Conservation (phyloP, 2,113 vertebrate genomes). For the Trogon surrucura region DNA sequence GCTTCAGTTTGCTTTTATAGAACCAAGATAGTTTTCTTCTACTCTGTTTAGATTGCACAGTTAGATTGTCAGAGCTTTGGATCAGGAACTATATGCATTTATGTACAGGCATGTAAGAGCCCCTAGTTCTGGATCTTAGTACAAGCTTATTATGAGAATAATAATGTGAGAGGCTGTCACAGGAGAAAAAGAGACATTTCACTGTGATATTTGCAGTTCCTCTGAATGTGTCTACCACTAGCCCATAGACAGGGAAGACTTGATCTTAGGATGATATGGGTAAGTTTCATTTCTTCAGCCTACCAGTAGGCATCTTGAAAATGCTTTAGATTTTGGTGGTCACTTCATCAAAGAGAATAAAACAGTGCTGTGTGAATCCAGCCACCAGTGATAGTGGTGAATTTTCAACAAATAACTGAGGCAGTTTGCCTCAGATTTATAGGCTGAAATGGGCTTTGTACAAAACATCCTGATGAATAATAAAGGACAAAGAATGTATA, state of each 20-base stretch:
- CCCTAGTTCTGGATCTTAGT: not conserved
- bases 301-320: not conserved
- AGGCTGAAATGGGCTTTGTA: not conserved
- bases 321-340: not conserved
- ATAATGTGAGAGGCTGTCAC: not conserved
- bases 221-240: not conserved
- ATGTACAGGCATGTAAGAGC: not conserved
- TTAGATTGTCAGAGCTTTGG: not conserved
- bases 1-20: not conserved
- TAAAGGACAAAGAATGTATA: not conserved
- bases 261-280: not conserved
- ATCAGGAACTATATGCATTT: not conserved
- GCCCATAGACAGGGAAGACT: not conserved
- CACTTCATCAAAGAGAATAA: not conserved
- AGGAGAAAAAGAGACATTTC: not conserved
- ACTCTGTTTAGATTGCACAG: not conserved
- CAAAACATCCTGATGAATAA: not conserved
- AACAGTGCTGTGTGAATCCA: not conserved
- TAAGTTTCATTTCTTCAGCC: not conserved
- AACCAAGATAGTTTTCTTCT: not conserved
- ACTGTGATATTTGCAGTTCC: not conserved
- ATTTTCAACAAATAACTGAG: not conserved
- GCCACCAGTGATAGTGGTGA: not conserved
- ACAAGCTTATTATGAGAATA: not conserved
- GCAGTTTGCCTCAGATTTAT: not conserved